phyloP scores from a whole-genome alignment of 53 echinoderm and acorn worm species.

The Zoroaster sp. region DNA sequence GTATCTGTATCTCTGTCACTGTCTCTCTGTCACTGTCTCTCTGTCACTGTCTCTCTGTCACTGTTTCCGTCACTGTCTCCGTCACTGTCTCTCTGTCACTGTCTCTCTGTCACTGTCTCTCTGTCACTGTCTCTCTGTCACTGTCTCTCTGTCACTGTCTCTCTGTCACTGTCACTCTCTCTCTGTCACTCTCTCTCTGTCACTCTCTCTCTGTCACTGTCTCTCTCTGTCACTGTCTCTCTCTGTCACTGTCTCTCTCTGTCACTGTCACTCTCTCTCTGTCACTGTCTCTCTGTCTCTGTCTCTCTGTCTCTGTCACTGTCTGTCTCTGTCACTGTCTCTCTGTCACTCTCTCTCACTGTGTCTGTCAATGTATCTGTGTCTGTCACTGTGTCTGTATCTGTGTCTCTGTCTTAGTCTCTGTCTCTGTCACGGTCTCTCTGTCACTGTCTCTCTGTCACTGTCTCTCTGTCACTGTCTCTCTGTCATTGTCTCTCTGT shows the following conservation, averaged over 20 bases:
- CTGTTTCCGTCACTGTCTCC: neutral
- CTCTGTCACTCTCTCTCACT: neutral
- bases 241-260: neutral
- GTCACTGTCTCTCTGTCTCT: neutral
- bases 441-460: too few relatives aligned
- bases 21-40: neutral
- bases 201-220: neutral
- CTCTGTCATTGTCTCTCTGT: too few relatives aligned
- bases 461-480: too few relatives aligned
- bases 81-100: neutral
- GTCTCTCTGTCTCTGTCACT: neutral
- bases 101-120: neutral
- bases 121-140: neutral
- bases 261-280: neutral
- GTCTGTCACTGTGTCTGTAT: neutral
- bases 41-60: neutral
- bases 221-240: neutral
- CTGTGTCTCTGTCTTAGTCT: neutral
- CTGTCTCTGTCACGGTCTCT: too few relatives aligned
- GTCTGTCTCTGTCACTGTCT: neutral
- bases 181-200: neutral
- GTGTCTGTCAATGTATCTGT: neutral
- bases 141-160: neutral
- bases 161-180: neutral
- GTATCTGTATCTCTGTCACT: too few relatives aligned